Conservation (phyloP, 1,140 invertebrate genomes). For the Zaprionus ghesquierei region DNA sequence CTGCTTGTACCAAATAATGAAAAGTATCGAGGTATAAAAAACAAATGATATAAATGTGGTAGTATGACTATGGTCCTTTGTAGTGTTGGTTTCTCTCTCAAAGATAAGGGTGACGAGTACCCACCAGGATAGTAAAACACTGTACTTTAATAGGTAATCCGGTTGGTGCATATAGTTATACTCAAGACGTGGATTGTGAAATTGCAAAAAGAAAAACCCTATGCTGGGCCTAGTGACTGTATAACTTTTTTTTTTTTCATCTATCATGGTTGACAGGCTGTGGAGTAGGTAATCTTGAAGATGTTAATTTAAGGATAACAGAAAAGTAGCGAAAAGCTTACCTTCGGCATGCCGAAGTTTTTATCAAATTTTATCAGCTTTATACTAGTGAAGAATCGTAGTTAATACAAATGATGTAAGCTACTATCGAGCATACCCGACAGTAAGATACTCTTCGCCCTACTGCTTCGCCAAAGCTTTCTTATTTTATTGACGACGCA, state of each 20-base stretch:
- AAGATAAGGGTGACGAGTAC: neutral
- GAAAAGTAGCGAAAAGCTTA: too few species aligned
- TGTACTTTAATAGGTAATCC: constrained; percentile 72
- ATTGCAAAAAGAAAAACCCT: constrained; percentile 40
- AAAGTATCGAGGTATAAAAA: constrained; percentile 43
- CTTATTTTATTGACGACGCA: too few species aligned
- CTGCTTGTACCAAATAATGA: constrained; percentile 79
- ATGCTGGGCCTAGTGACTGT: neutral
- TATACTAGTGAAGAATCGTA: too few species aligned
- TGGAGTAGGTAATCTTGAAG: too few species aligned
- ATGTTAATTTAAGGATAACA: too few species aligned
- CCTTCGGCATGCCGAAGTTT: too few species aligned
- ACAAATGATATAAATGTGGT: neutral
- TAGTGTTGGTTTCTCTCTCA: rapidly evolving
- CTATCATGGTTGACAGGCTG: neutral
- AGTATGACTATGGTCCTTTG: constrained; percentile 17
- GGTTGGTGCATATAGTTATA: constrained; percentile 57
- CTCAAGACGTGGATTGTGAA: constrained; percentile 62
- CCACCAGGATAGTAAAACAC: constrained; percentile 49
- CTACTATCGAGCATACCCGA: too few species aligned
- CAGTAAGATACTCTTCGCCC: too few species aligned
- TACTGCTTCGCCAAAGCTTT: too few species aligned
- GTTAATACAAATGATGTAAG: too few species aligned
- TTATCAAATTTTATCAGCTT: too few species aligned
- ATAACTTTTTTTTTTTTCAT: constrained; percentile 2